A percentile compares a stretch with the other conserved stretches of the same genome.
Conservation (phyloP, 2,888 invertebrate species). For the Thelaira solivaga region DNA sequence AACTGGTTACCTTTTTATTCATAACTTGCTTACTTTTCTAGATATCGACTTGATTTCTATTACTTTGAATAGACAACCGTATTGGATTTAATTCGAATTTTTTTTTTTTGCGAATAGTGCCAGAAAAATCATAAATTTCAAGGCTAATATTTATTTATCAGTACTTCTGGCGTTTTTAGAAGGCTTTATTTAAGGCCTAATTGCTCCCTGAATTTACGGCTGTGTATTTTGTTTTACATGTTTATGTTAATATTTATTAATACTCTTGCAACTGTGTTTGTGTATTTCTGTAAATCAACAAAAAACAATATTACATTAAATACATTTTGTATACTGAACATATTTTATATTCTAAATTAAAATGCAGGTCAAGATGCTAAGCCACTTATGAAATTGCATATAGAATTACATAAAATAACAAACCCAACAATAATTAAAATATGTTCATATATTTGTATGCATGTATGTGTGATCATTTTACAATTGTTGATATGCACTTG, state of each 20-base stretch:
- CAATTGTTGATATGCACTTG: not conserved
- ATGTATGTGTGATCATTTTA: not conserved
- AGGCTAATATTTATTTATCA: no score
- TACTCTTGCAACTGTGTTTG: not conserved
- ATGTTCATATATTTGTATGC: not conserved
- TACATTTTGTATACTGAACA: conserved; percentile 10
- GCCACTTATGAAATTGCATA: conserved; percentile 39
- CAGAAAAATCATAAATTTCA: no score
- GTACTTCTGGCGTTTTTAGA: no score
- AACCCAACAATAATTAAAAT: not conserved
- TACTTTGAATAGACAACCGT: no score
- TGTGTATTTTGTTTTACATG: not conserved
- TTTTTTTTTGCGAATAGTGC: no score
- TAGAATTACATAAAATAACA: conserved; percentile 14
- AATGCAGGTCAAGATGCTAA: conserved; percentile 49
- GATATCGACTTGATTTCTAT: no score
- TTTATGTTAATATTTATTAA: not conserved
- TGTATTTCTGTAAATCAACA: not conserved
- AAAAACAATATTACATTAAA: conserved; percentile 14
- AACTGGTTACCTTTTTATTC: no score
- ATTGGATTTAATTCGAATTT: no score
- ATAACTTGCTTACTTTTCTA: no score
- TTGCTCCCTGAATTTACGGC: no score
- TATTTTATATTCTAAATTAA: conserved; percentile 44
- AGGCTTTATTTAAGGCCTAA: no score